Evolutionary conservation across 23 tunicate genomes (phyloP), one percentile per base, ranked within the genome.

Genomic region (Styela clava): DNA sequence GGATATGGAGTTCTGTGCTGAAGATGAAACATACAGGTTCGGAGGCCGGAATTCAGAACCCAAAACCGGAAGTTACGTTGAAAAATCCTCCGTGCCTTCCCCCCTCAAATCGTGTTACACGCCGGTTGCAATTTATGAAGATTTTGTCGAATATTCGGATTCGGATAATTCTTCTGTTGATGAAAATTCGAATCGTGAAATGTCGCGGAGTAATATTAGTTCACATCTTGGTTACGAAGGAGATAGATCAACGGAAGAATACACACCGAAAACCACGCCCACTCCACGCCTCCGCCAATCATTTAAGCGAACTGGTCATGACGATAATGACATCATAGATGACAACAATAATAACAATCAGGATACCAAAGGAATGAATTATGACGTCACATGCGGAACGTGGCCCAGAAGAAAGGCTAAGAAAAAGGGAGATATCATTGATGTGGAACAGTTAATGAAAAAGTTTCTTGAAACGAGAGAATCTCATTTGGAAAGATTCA

Each of bases 71-170:
- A 71, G 16, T 21, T 71, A 28, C 37, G 77, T 12, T 29, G 35
- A 34, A 71, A 27, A 34, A 3, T 21, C 34, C 35, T 19, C 34
- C 35, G 77, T 71, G 27, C 77, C 77, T 35, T 71, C 77, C 16
- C 77, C 77, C 16, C 29, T 71, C 18, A 71, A 71, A 71, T 71
- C 77, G 34, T 71, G 77, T 71, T 71, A 71, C 77, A 28, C 77
- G 12, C 77, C 77, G 7, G 77, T 32, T 19, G 37, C 77, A 12
- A 32, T 34, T 33, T 71, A 71, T 32, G 77, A 71, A 33, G 77
- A 71, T 34, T 32, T 71, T 22, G 77, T 71, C 77, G 77, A 71
- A 30, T 71, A 71, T 71, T 71, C 77, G 23, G 77, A 71, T 34
- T 71, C 34, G 32, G 77, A 71, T 12, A 71, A 71, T 32, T 71